A percentile compares a stretch with the other conserved stretches of the same genome.
These are phyloP conservation scores for Polyommatus iphigenia DNA, from an alignment of 2,888 invertebrate species.

Conservation along the genomic window DNA sequence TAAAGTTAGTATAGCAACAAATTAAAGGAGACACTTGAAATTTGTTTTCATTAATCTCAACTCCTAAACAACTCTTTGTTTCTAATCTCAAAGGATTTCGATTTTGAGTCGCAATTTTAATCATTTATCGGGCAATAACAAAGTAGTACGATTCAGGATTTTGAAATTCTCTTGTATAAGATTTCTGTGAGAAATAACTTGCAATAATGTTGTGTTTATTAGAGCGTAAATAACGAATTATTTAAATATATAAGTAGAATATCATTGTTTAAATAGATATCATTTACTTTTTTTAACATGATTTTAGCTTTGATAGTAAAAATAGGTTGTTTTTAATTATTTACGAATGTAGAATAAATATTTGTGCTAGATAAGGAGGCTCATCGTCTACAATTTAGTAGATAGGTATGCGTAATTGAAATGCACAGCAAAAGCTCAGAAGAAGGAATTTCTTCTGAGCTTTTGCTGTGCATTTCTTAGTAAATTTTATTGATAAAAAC, in stretches of 20 bases:
- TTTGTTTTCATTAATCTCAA: slow-evolving; percentile 27
- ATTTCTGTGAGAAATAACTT: neutral
- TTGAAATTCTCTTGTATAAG: neutral
- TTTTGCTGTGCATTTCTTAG: too few relatives aligned
- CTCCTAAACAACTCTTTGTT: slow-evolving; percentile 25
- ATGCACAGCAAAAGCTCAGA: neutral
- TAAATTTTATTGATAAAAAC: too few relatives aligned
- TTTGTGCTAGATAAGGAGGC: neutral
- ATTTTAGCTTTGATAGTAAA: too few relatives aligned
- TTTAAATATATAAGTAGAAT: too few relatives aligned
- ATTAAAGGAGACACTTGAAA: slow-evolving; percentile 23
- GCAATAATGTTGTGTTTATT: neutral
- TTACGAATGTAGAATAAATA: neutral
- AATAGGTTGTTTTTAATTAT: neutral
- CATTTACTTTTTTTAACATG: too few relatives aligned
- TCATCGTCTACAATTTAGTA: too few relatives aligned
- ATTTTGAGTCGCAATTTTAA: slow-evolving; percentile 14
- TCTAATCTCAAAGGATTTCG: slow-evolving; percentile 22
- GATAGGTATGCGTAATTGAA: neutral
- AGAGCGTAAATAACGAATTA: neutral
- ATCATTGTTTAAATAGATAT: too few relatives aligned
- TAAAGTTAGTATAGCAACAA: slow-evolving; percentile 21
- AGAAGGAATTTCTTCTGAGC: neutral
- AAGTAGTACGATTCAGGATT: neutral
- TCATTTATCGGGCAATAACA: neutral